These are phyloP conservation scores for Pantherophis guttatus DNA, from an alignment of 2,113 vertebrate genomes.

Conservation along the genomic window DNA sequence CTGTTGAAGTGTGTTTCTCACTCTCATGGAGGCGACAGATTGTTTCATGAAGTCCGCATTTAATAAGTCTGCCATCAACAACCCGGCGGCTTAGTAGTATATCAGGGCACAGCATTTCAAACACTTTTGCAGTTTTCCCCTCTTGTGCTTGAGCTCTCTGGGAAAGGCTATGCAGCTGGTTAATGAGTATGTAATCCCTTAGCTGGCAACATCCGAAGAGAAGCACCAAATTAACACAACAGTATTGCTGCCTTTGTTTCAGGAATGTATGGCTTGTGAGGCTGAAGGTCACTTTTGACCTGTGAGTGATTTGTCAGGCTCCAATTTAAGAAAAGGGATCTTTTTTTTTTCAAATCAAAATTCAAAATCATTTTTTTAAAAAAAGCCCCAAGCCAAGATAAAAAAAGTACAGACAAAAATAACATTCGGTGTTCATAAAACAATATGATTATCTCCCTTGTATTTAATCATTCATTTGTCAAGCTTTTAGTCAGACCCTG, in stretches of 20 bases:
- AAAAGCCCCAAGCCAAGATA: not conserved
- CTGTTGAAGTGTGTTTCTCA: conserved; percentile 16
- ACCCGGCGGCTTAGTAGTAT: not conserved
- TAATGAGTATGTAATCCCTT: not conserved
- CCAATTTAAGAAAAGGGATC: not conserved
- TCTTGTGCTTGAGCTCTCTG: not conserved
- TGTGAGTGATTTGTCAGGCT: not conserved
- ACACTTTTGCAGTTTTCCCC: not conserved
- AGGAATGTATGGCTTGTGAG: not conserved
- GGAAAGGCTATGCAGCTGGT: not conserved
- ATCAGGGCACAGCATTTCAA: not conserved
- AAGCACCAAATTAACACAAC: not conserved
- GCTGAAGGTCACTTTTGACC: not conserved
- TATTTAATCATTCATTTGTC: not conserved
- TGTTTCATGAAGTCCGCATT: not conserved
- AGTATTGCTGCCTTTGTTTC: not conserved
- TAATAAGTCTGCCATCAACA: conserved; percentile 31
- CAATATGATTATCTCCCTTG: not conserved
- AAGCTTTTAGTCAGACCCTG: not conserved
- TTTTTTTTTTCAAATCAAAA: not conserved
- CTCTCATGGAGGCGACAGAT: not conserved
- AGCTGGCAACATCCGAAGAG: not conserved
- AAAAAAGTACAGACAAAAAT: not conserved
- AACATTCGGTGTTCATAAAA: not conserved
- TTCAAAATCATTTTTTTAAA: not conserved